Base-by-base conservation (phyloP, 1,140 invertebrate genomes). In the Bombus superbus region DNA sequence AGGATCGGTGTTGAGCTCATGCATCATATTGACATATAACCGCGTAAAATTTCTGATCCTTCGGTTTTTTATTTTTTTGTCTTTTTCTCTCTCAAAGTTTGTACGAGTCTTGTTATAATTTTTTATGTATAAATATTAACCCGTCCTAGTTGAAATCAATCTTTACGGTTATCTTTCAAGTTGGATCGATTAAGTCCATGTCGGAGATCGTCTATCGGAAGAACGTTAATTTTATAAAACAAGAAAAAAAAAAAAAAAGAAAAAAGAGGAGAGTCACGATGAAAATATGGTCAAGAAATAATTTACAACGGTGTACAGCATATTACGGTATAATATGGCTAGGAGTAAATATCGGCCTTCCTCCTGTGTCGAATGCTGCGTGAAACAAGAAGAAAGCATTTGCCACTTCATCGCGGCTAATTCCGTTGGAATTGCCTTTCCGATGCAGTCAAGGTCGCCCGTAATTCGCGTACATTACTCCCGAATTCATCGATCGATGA, bases 361-460 rank as follows among this genome's bases (percentile, higher is more conserved):
- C 28, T 64, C 5, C 3, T 32, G 6, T 44, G 53, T 42, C 69
- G 47, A 69, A 42, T n/a, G 32, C 18, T 35, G 57, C 10, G n/a
- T 38, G 53, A 59, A 83, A 84, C 53, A 79, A 72, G 47, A 79
- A 72, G 53, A 85, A 57, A 38, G 38, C 40, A 32, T 72, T 72
- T 47, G 53, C 40, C 32, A 73, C 40, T 72, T 79, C 47, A 42
- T 77, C 62, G 62, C 3, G 47, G 53, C 15, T 72, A 72, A 85
- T 88, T 81, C 88, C 85, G 73, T 75, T 69, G 80, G 79, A 81
- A 89, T 88, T 81, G 76, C 72, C 75, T 68, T 68, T 73, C 78
- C 80, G 81, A 87, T 89, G 77, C 59, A 81, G 78, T 82, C 92
- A 89, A 91, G 91, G 88, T 90, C 90, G 88, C 80, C 73, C 85